These are phyloP conservation scores for Anhinga anhinga DNA, from an alignment of 2,113 vertebrate genomes.

Conservation along the genomic window DNA sequence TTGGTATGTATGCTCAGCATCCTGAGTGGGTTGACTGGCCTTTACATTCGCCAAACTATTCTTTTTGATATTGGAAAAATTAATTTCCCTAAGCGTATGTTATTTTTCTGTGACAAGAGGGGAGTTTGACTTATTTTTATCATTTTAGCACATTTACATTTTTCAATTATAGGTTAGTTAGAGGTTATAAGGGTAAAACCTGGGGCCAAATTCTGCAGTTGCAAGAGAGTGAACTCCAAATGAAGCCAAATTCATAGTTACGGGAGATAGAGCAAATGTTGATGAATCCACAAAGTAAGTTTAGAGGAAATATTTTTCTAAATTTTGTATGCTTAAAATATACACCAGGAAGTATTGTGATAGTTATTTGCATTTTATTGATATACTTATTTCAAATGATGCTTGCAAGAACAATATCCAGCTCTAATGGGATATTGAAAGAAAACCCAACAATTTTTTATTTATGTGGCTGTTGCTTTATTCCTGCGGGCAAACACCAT, in stretches of 20 bases:
- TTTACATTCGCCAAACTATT: not conserved
- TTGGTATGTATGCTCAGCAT: not conserved
- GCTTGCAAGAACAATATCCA: not conserved
- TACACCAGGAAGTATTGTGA: not conserved
- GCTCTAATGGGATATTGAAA: not conserved
- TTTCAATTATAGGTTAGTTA: not conserved
- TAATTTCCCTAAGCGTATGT: not conserved
- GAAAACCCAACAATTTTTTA: not conserved
- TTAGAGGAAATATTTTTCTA: not conserved
- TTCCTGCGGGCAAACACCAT: not conserved
- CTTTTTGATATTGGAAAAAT: not conserved
- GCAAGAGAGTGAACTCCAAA: not conserved
- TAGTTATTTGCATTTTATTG: not conserved
- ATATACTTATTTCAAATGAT: not conserved
- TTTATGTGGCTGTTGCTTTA: not conserved
- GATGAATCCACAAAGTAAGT: not conserved
- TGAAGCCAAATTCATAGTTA: not conserved
- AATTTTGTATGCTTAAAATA: not conserved
- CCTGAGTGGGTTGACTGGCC: not conserved
- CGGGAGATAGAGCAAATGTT: not conserved
- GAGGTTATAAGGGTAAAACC: not conserved
- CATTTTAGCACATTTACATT: not conserved
- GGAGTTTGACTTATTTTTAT: not conserved
- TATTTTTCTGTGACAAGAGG: not conserved
- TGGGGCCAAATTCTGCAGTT: not conserved